Percentiles rank a stretch among this genome's conserved stretches.
phyloP scores from a whole-genome alignment of 2,888 invertebrate species.

The Parnassius orleans region DNA sequence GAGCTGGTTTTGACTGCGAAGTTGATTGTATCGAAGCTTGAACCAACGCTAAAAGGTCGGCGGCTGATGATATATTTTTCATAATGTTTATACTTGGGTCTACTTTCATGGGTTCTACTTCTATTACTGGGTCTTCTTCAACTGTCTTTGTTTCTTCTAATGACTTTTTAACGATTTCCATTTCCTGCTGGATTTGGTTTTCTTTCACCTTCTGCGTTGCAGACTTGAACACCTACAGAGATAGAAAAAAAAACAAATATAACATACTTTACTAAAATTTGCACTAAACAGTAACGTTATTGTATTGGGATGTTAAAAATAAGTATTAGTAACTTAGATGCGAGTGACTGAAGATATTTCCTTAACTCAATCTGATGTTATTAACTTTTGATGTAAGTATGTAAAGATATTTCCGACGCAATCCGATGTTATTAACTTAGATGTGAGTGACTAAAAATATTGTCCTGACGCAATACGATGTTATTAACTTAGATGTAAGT shows the following conservation, averaged over 20 bases:
- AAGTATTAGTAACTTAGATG: no score
- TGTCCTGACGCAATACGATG: no score
- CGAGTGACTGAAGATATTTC: no score
- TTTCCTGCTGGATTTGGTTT: conserved; percentile 79
- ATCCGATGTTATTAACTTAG: no score
- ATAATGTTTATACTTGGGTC: conserved; percentile 24
- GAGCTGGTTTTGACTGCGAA: conserved; percentile 30
- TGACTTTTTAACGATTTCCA: conserved; percentile 78
- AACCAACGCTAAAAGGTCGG: conserved; percentile 62
- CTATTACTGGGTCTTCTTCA: conserved; percentile 16
- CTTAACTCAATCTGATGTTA: no score
- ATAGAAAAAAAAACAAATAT: conserved; percentile 9
- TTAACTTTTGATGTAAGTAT: no score
- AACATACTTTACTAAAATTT: neutral
- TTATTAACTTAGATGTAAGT: no score
- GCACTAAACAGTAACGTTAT: no score
- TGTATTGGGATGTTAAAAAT: no score
- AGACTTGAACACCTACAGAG: conserved; percentile 83
- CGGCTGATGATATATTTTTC: conserved; percentile 42
- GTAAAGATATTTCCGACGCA: no score
- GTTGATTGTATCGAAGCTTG: conserved; percentile 63
- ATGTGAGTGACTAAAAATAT: no score
- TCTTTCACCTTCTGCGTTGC: conserved; percentile 87
- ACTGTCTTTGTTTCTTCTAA: conserved; percentile 54
- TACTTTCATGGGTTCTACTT: conserved; percentile 23